These are phyloP conservation scores for Caerostris extrusa DNA, from an alignment of 1,140 invertebrate species.

Conservation along the genomic window DNA sequence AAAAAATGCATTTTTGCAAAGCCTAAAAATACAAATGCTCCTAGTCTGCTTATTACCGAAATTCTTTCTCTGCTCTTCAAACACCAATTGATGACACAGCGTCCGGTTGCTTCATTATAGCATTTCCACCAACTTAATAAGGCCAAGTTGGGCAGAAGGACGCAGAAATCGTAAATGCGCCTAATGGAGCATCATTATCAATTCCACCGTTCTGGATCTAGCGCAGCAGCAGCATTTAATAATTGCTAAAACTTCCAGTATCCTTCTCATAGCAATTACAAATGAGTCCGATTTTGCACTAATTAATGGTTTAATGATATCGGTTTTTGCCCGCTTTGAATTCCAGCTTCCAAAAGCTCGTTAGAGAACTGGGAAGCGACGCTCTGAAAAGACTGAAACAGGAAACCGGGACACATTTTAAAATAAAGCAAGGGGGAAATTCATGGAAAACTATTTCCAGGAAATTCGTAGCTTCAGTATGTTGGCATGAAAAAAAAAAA, in stretches of 20 bases:
- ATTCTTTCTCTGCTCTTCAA: too few species aligned
- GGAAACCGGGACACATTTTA: background rate
- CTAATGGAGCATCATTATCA: conserved; percentile 48
- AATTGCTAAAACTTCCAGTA: background rate
- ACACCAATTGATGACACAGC: background rate
- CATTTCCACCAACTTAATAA: background rate
- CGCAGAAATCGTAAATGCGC: background rate
- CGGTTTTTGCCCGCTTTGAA: conserved; percentile 19
- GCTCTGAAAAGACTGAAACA: background rate
- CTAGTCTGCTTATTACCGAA: too few species aligned
- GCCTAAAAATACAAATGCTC: too few species aligned
- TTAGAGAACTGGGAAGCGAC: background rate
- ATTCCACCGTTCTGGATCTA: background rate
- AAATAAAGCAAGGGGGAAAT: background rate
- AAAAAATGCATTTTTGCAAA: too few species aligned
- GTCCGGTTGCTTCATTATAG: background rate
- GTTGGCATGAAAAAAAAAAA: too few species aligned
- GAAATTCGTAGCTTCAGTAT: too few species aligned
- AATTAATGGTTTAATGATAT: conserved; percentile 60
- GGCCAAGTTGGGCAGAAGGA: background rate
- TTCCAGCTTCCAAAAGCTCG: background rate
- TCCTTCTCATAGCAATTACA: conserved; percentile 22
- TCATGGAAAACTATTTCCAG: background rate
- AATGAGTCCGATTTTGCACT: conserved; percentile 17
- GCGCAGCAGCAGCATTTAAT: background rate